Base-by-base conservation (phyloP, 92 coral and sea anemone species). In the Phenganax subtilis region DNA sequence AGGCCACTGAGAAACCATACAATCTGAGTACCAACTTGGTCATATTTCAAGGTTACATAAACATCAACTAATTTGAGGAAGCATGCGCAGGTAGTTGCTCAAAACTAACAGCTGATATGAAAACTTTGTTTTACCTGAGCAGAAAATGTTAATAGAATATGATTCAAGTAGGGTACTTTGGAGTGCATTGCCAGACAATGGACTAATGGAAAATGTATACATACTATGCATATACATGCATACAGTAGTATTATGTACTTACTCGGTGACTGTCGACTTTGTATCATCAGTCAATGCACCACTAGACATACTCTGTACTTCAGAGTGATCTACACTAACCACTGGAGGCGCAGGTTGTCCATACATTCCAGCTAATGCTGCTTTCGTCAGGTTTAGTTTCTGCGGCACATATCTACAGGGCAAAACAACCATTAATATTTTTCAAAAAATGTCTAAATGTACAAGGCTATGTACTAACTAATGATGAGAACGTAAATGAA, bases 211-310 rank as follows among this genome's bases (percentile, higher is more conserved):
- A 37, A 37, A 37, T 37, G 47, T 37, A 37, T 37, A 37, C 47
- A 37, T 37, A 37, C 47, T 5, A 5, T 37, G 47, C 5, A 37
- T 37, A 37, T 37, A 5, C 5, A 37, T 37, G 60, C 28, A 55
- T 56, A 57, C 59, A 16, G 61, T 54, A 55, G 12, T 20, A 14
- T 20, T 61, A 12, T 37, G 9, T 52, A 87, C 92, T 82, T 82
- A 89, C 92, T 93, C 90, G 17, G 96, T 92, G 6, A 93, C 88
- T 55, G 88, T 72, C 14, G 99, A 96, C 55, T 92, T 72, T 0
- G 99, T 88, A 58, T 96, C 99, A 81, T 96, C 99, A 3, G 99
- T 96, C 85, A 96, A 82, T 11, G 97, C 99, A 65, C 90, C 99
- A 80, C 99, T 96, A 0, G 99, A 96, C 6, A 96, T 70, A 62